Conservation (phyloP, 2,888 invertebrate genomes). For the Drosophila demipolita region DNA sequence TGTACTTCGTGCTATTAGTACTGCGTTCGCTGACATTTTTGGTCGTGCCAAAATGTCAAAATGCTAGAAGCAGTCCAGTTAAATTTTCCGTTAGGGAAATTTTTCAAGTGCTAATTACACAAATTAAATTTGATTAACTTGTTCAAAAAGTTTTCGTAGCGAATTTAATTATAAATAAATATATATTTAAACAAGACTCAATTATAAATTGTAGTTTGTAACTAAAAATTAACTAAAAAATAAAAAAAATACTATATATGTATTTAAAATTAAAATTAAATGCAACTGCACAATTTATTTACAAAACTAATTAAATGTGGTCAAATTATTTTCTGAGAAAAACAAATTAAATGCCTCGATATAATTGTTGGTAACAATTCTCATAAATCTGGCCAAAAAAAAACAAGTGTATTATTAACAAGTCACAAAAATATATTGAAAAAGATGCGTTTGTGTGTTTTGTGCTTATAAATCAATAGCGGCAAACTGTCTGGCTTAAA, state of each 20-base stretch:
- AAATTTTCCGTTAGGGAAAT: conserved; percentile 56
- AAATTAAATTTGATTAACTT: conserved; percentile 29
- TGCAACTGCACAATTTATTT: conserved; percentile 15
- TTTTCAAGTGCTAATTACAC: conserved; percentile 46
- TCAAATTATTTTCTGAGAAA: not conserved
- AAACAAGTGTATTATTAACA: conserved; percentile 32
- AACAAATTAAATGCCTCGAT: not conserved
- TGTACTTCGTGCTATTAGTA: conserved; percentile 26
- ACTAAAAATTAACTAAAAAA: not conserved
- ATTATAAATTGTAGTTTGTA: conserved; percentile 26
- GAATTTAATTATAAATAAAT: conserved; percentile 17
- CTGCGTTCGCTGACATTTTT: conserved; percentile 41
- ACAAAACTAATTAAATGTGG: not conserved
- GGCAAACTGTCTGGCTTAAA: conserved; percentile 58
- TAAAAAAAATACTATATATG: not conserved
- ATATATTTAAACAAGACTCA: conserved; percentile 4
- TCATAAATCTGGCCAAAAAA: conserved; percentile 20
- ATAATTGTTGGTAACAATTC: conserved; percentile 10
- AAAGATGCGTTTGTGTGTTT: conserved; percentile 9
- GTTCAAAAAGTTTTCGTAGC: conserved; percentile 13
- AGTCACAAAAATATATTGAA: not conserved
- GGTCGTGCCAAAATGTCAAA: conserved; percentile 37
- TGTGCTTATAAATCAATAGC: conserved; percentile 67
- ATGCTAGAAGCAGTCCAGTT: conserved; percentile 21
- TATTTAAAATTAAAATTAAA: not conserved